Percentiles rank a stretch among this genome's conserved stretches.
Evolutionary conservation across 2,797 vertebrate genomes (phyloP).

Genomic region (Sebastes diaconus): DNA sequence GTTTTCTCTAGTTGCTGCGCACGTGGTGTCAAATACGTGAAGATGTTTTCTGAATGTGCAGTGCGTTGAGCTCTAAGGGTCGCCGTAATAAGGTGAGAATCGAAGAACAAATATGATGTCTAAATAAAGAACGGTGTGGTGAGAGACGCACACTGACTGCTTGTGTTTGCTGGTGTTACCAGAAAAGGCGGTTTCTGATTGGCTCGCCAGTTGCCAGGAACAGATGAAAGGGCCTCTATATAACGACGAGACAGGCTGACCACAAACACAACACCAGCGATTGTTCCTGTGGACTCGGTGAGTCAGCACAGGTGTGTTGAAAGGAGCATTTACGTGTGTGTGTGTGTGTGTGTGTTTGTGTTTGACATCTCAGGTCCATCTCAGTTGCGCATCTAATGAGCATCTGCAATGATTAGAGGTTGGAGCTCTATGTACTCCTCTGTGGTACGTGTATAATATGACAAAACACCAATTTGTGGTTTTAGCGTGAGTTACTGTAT

Average conservation of each 20-base stretch:
- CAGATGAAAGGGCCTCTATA: slow-evolving; percentile 31
- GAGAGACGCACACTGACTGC: background rate
- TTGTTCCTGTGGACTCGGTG: slow-evolving; percentile 11
- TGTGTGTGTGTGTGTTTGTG: slow-evolving; percentile 1
- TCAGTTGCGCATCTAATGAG: slow-evolving; percentile 17
- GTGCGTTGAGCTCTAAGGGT: background rate
- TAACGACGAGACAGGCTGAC: background rate
- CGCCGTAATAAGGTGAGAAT: background rate
- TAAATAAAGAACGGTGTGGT: background rate
- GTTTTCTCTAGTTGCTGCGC: background rate
- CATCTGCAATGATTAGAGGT: slow-evolving; percentile 22
- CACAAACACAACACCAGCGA: slow-evolving; percentile 28
- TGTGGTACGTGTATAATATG: background rate
- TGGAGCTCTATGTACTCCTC: background rate
- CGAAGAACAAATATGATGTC: background rate
- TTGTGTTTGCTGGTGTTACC: background rate
- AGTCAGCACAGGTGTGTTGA: slow-evolving; percentile 33
- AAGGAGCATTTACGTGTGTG: background rate
- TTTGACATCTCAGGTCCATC: slow-evolving; percentile 7
- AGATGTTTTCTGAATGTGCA: background rate
- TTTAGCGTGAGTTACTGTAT: too few species aligned
- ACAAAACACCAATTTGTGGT: too few species aligned
- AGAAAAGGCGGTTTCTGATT: slow-evolving; percentile 6
- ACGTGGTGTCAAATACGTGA: background rate
- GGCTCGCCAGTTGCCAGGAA: slow-evolving; percentile 7